These are phyloP conservation scores for Ceryle rudis DNA, from an alignment of 2,797 vertebrate genomes.

Conservation along the genomic window DNA sequence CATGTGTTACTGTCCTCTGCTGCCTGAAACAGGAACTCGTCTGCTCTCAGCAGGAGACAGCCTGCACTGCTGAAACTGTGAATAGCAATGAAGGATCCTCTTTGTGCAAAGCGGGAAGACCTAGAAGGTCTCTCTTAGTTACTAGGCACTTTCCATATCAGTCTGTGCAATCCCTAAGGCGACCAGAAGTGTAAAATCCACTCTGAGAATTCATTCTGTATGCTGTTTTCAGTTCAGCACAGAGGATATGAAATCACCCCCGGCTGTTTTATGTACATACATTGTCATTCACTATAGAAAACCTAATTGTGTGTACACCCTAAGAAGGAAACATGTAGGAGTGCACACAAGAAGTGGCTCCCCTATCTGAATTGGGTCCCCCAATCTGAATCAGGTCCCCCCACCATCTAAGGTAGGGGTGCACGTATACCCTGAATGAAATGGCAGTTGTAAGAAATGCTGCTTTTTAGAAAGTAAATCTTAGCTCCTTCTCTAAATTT, in stretches of 20 bases:
- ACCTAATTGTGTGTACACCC: not conserved
- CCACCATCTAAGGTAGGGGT: not conserved
- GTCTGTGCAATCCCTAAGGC: not conserved
- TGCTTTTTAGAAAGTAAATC: not conserved
- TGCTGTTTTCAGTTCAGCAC: not conserved
- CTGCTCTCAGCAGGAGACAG: not conserved
- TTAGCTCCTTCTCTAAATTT: slow-evolving; percentile 18
- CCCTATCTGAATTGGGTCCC: not conserved
- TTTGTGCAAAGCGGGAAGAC: not conserved
- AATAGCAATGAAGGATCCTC: not conserved
- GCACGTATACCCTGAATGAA: not conserved
- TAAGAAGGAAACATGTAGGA: not conserved
- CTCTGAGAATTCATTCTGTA: not conserved
- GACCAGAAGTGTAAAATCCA: not conserved
- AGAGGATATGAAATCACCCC: not conserved
- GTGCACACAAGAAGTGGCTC: not conserved
- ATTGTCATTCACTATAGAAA: not conserved
- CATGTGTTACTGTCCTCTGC: slow-evolving; percentile 2
- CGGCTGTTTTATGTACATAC: not conserved
- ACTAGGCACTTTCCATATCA: not conserved
- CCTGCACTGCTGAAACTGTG: not conserved
- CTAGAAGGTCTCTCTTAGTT: not conserved
- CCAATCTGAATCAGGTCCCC: not conserved
- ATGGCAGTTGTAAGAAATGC: not conserved
- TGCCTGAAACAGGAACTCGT: slow-evolving; percentile 14